phyloP scores from a whole-genome alignment of 2,888 invertebrate genomes.

The Falcaria lacertinaria region DNA sequence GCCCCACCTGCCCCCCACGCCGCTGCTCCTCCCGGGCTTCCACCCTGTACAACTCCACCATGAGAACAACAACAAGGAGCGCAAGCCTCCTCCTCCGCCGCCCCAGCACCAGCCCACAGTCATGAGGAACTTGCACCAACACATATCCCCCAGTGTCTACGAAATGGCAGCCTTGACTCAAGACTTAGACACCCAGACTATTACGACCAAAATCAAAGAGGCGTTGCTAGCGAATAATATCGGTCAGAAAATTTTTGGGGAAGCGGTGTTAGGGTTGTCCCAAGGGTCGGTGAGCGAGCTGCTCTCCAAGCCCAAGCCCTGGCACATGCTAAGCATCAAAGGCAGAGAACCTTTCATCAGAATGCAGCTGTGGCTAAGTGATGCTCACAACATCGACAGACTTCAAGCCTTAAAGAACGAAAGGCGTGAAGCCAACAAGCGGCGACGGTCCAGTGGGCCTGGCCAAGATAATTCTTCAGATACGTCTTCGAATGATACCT shows the following conservation, averaged over 20 bases:
- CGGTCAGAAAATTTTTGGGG: conserved; percentile 99
- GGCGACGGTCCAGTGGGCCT: conserved; percentile 90
- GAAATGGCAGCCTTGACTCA: conserved; percentile 98
- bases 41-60: conserved; percentile 86
- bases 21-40: conserved; percentile 86
- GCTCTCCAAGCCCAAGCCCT: conserved; percentile 98
- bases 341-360: conserved; percentile 97
- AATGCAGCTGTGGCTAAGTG: conserved; percentile 98
- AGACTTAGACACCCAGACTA: conserved; percentile 96
- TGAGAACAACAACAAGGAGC: conserved; percentile 79
- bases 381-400: conserved; percentile 96
- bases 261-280: conserved; percentile 96
- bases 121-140: conserved; percentile 88
- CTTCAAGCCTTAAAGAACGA: conserved; percentile 95
- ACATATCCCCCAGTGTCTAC: conserved; percentile 96
- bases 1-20: conserved; percentile 74
- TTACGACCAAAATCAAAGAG: conserved; percentile 98
- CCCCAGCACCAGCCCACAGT: conserved; percentile 83
- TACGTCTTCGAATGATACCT: conserved; percentile 92
- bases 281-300: conserved; percentile 98
- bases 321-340: conserved; percentile 99
- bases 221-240: conserved; percentile 97
- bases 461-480: conserved; percentile 93
- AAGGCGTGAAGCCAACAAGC: conserved; percentile 93
- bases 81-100: conserved; percentile 76